Base-by-base conservation (phyloP, 2,113 vertebrate genomes). In the Sporophila hypoxantha region DNA sequence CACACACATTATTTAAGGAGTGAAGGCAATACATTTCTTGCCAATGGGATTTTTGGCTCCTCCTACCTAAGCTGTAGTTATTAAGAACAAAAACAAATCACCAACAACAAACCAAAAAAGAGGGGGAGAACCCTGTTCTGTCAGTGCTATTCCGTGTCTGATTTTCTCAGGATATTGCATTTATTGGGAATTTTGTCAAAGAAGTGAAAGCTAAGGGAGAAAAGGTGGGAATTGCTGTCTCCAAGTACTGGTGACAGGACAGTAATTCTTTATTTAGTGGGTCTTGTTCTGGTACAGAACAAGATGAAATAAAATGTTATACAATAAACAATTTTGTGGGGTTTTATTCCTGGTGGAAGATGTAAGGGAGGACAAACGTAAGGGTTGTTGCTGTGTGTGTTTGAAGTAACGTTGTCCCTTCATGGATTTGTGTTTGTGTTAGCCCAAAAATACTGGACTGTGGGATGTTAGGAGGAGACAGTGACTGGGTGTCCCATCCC, bases 341-440 rank as follows among this genome's bases (percentile, higher is more conserved):
- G 0, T 7, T 25, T 65, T 64, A 76, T 36, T 11, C 32, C 50
- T 66, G 19, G 2, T 57, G 37, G 47, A 53, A 66, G 10, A 11
- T 13, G 3, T 61, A 17, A 42, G 5, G n/a, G 13, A 69, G 13
- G 20, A 22, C 39, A 55, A 56, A 62, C 6, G 2, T 17, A 8
- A 23, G 17, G 42, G 21, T n/a, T 65, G 4, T 52, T 44, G 25
- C 13, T 0, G 0, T 7, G 5, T 62, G 13, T 84, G 8, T 50
- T 60, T 41, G 10, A 19, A 59, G 17, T 30, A 46, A 0, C 61
- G 4, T 6, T 61, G 30, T 70, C 30, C 26, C 37, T 62, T 78
- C 10, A 1, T 64, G 81, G 32, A 8, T 82, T 29, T 39, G 14
- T 73, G 8, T 68, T 85, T 39, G 23, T 19, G 19, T 66, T 30